phyloP scores from a whole-genome alignment of 2,888 invertebrate genomes.

The Netelia melanura region DNA sequence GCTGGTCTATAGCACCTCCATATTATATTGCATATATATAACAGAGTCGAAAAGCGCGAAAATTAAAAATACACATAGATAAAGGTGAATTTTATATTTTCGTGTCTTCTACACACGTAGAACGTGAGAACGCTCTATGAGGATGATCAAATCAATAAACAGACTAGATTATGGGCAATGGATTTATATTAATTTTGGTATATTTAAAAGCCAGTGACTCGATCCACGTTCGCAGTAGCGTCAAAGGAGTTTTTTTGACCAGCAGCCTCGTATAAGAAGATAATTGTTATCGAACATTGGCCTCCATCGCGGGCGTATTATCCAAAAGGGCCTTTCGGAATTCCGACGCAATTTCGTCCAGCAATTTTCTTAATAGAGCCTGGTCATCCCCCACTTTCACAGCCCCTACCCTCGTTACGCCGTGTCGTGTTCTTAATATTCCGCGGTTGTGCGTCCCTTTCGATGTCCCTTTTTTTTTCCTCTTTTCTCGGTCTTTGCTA shows the following conservation, averaged over 20 bases:
- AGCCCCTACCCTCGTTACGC: neutral
- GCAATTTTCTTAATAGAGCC: slow-evolving; percentile 31
- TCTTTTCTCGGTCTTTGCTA: slow-evolving; percentile 7
- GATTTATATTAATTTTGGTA: too few relatives aligned
- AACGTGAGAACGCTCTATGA: too few relatives aligned
- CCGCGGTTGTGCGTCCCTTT: slow-evolving; percentile 6
- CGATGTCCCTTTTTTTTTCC: neutral
- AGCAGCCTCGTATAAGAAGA: slow-evolving; percentile 29
- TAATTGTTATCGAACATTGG: slow-evolving; percentile 58
- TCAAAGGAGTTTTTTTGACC: slow-evolving; percentile 39
- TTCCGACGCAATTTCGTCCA: slow-evolving; percentile 27
- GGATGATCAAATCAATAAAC: too few relatives aligned
- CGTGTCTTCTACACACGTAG: too few relatives aligned
- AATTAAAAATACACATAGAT: too few relatives aligned
- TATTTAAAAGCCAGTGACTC: too few relatives aligned
- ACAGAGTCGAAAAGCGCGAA: too few relatives aligned
- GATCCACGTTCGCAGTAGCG: slow-evolving; percentile 6
- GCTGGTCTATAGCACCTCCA: slow-evolving; percentile 68
- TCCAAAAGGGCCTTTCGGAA: slow-evolving; percentile 27
- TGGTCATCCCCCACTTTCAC: neutral
- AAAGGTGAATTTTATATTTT: too few relatives aligned
- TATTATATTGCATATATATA: slow-evolving; percentile 16
- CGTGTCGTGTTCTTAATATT: slow-evolving; percentile 22
- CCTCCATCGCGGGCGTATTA: neutral
- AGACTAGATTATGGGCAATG: too few relatives aligned